A percentile compares a stretch with the other conserved stretches of the same genome.
phyloP scores from a whole-genome alignment of 2,888 invertebrate species.

The Steinernema hermaphroditum region DNA sequence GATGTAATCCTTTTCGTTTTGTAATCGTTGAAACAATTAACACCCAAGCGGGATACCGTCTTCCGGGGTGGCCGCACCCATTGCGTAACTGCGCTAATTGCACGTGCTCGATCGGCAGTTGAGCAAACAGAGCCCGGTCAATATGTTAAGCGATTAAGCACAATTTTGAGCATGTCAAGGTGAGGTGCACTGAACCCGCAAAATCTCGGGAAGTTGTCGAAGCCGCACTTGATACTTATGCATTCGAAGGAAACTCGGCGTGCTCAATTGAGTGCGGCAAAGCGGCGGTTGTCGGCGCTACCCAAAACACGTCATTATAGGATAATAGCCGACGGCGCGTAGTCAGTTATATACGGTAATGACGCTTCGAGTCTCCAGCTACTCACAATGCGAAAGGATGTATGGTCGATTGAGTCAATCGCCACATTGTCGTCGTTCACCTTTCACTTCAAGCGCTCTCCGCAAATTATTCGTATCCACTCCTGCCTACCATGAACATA shows the following conservation, averaged over 20 bases:
- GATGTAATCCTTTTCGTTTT: too few species aligned
- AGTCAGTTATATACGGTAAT: slow-evolving; percentile 26
- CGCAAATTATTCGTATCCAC: too few species aligned
- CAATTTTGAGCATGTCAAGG: slow-evolving; percentile 8
- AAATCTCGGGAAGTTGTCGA: neutral
- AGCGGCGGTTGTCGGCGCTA: slow-evolving; percentile 22
- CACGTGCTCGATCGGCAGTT: neutral
- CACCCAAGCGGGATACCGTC: slow-evolving; percentile 22
- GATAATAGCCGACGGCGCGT: slow-evolving; percentile 25
- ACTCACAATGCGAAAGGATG: slow-evolving; percentile 14
- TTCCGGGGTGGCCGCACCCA: slow-evolving; percentile 11
- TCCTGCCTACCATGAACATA: too few species aligned
- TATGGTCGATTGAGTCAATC: slow-evolving; percentile 5
- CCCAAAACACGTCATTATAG: slow-evolving; percentile 21
- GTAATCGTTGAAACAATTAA: neutral
- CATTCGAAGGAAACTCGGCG: neutral
- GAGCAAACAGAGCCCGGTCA: slow-evolving; percentile 19
- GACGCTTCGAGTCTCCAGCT: neutral
- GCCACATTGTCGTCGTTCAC: neutral
- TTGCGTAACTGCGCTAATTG: slow-evolving; percentile 25
- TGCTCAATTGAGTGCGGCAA: slow-evolving; percentile 23
- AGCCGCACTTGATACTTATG: neutral
- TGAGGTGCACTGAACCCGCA: neutral
- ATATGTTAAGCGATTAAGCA: slow-evolving; percentile 16
- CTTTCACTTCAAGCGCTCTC: too few species aligned